Percentiles rank a stretch among this genome's conserved stretches.
phyloP scores from a whole-genome alignment of 1,140 invertebrate species.

The Orchesella cincta region DNA sequence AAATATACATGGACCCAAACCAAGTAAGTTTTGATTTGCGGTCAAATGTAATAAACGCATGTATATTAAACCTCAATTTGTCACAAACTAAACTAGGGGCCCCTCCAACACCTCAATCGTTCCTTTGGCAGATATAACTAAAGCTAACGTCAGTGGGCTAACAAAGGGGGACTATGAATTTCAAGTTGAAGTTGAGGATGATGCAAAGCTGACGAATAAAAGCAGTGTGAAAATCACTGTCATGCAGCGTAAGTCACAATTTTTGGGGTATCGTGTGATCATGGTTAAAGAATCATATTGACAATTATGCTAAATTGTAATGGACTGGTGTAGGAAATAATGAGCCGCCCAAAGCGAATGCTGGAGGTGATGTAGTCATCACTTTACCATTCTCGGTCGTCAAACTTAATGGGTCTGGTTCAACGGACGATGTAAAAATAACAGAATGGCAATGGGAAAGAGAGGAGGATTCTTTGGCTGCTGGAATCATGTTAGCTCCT shows the following conservation, averaged over 20 bases:
- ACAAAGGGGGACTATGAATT: conserved; percentile 84
- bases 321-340: conserved; percentile 72
- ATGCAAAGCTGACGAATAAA: conserved; percentile 74
- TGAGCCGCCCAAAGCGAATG: conserved; percentile 81
- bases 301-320: no score
- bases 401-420: conserved; percentile 79
- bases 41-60: conserved; percentile 24
- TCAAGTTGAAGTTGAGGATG: conserved; percentile 80
- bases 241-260: conserved; percentile 80
- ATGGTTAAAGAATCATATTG: background rate
- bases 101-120: conserved; percentile 62
- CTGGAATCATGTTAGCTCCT: conserved; percentile 74
- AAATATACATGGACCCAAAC: conserved; percentile 81
- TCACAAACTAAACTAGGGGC: conserved; percentile 61
- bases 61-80: no score
- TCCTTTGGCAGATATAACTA: conserved; percentile 54
- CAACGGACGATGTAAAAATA: conserved; percentile 84
- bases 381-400: conserved; percentile 74
- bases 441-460: conserved; percentile 82
- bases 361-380: conserved; percentile 78
- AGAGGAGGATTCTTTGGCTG: conserved; percentile 76
- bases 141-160: conserved; percentile 71
- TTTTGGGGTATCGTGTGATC: background rate
- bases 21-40: no score
- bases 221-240: conserved; percentile 75